These are phyloP conservation scores for Metopia argyrocephala DNA, from an alignment of 2,888 invertebrate genomes.

Conservation along the genomic window DNA sequence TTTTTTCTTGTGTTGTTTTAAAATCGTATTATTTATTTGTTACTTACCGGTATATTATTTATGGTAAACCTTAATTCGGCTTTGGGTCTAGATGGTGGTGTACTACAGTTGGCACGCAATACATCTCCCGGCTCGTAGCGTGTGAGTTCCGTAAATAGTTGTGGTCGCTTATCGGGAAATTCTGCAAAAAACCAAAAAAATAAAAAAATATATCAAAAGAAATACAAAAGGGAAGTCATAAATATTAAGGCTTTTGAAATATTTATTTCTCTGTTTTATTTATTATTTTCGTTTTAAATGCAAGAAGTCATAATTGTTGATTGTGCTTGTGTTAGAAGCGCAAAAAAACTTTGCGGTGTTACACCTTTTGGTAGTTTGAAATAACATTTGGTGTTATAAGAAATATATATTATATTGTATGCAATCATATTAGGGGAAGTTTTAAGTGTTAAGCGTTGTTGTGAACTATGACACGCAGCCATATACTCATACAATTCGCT, in stretches of 20 bases:
- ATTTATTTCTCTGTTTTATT: not conserved
- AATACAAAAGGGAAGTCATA: not conserved
- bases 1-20: too few relatives aligned
- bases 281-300: too few relatives aligned
- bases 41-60: constrained; percentile 88
- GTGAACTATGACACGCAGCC: too few relatives aligned
- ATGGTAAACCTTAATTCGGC: constrained; percentile 86
- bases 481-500: too few relatives aligned
- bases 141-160: constrained; percentile 84
- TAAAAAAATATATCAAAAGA: too few relatives aligned
- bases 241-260: not conserved
- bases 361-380: too few relatives aligned
- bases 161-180: constrained; percentile 84
- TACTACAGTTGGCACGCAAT: constrained; percentile 87
- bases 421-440: too few relatives aligned
- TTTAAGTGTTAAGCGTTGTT: too few relatives aligned
- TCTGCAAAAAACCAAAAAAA: constrained; percentile 80
- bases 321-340: too few relatives aligned
- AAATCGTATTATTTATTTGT: constrained; percentile 9
- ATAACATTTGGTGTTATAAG: too few relatives aligned
- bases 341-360: too few relatives aligned
- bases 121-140: constrained; percentile 87
- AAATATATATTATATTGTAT: too few relatives aligned
- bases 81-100: constrained; percentile 85
- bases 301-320: constrained; percentile 3